phyloP scores from a whole-genome alignment of 2,113 vertebrate genomes.

The Hyaena hyaena region DNA sequence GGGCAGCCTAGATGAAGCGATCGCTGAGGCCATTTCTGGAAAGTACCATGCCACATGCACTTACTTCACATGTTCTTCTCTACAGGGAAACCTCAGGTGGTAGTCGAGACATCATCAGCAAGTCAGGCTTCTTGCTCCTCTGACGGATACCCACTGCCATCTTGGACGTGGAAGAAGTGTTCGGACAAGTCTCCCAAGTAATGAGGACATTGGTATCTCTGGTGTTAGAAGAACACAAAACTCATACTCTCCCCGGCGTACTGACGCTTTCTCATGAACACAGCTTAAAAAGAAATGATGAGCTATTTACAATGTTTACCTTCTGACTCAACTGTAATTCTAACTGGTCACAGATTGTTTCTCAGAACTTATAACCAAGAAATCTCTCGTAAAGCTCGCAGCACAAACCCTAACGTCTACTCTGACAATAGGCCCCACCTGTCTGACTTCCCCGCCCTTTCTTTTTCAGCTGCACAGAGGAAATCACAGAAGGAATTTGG shows the following conservation, averaged over 20 bases:
- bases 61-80: not conserved
- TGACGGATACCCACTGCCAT: conserved; percentile 84
- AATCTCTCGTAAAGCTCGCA: not conserved
- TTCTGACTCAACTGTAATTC: not conserved
- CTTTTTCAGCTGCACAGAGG: conserved; percentile 86
- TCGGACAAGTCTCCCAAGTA: conserved; percentile 82
- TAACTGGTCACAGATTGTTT: conserved; percentile 10
- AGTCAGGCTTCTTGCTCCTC: conserved; percentile 83
- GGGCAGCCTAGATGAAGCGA: not conserved
- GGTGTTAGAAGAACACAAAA: not conserved
- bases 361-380: not conserved
- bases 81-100: conserved; percentile 84
- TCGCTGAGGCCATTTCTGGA: not conserved
- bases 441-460: conserved; percentile 14
- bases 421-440: not conserved
- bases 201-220: conserved; percentile 51
- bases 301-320: not conserved
- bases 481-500: conserved; percentile 85
- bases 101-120: conserved; percentile 45
- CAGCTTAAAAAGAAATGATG: not conserved
- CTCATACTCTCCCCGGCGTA: not conserved
- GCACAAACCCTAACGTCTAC: not conserved
- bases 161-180: conserved; percentile 87
- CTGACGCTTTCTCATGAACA: not conserved
- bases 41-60: not conserved